These are phyloP conservation scores for Microtus californicus DNA, from an alignment of 2,797 vertebrate genomes.

Conservation along the genomic window DNA sequence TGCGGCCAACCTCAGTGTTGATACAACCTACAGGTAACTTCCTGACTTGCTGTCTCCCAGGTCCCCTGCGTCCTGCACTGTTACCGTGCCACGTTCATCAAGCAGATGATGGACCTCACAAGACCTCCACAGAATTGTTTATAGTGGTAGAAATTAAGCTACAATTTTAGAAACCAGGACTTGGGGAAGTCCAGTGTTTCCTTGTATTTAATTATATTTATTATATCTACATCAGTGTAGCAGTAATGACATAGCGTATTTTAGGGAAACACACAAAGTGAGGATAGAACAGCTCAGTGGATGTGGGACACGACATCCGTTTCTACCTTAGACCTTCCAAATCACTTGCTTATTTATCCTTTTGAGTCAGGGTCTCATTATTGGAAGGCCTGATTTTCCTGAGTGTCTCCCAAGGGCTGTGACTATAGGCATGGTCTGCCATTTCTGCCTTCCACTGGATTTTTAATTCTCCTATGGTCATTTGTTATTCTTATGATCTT, in stretches of 20 bases:
- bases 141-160: background rate
- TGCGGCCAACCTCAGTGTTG: constrained; percentile 94
- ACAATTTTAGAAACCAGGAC: background rate
- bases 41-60: background rate
- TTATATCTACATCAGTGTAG: background rate
- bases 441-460: background rate
- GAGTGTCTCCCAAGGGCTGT: background rate
- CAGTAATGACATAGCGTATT: constrained; percentile 7
- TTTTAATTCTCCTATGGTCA: constrained; percentile 46
- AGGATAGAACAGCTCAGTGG: background rate
- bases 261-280: background rate
- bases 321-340: constrained; percentile 1
- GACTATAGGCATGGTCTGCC: background rate
- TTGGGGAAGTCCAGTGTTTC: background rate
- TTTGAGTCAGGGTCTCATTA: background rate
- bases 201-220: background rate
- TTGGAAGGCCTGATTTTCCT: background rate
- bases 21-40: constrained; percentile 97
- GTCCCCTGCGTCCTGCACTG: background rate
- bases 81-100: background rate
- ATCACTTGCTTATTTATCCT: background rate
- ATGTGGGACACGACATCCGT: background rate
- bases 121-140: background rate
- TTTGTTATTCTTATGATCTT: background rate
- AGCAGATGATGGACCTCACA: background rate